These are phyloP conservation scores for Sapayoa aenigma DNA, from an alignment of 2,113 vertebrate genomes.

Conservation along the genomic window DNA sequence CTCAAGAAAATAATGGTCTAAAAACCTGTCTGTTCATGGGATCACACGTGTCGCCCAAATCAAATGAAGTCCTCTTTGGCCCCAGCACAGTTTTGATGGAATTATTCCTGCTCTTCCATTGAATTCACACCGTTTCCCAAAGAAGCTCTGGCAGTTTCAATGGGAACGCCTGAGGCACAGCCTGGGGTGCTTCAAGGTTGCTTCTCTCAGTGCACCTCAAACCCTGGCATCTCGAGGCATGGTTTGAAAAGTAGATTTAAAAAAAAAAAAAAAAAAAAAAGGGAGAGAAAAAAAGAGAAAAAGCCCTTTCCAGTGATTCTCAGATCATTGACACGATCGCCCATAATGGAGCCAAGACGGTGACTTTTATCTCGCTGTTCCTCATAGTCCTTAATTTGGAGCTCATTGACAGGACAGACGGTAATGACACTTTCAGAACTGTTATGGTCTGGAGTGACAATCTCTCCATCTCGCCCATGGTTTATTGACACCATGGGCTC, in stretches of 20 bases:
- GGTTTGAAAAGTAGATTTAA: slow-evolving; percentile 40
- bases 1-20: slow-evolving; percentile 28
- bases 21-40: slow-evolving; percentile 24
- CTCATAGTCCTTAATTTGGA: slow-evolving; percentile 67
- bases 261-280: background rate
- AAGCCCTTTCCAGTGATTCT: slow-evolving; percentile 41
- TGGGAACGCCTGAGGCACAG: slow-evolving; percentile 28
- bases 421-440: slow-evolving; percentile 74
- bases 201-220: slow-evolving; percentile 24
- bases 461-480: slow-evolving; percentile 63
- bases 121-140: slow-evolving; percentile 38
- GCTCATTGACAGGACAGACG: slow-evolving; percentile 71
- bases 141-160: slow-evolving; percentile 28
- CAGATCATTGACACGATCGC: slow-evolving; percentile 63
- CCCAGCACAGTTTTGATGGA: slow-evolving; percentile 38
- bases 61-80: slow-evolving; percentile 27
- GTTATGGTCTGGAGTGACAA: slow-evolving; percentile 70
- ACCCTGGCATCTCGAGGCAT: background rate
- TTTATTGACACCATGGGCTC: slow-evolving; percentile 71
- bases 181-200: slow-evolving; percentile 35
- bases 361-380: slow-evolving; percentile 70
- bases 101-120: slow-evolving; percentile 33
- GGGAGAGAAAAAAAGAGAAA: background rate
- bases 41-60: slow-evolving; percentile 31
- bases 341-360: slow-evolving; percentile 62